phyloP scores from a whole-genome alignment of 2,797 vertebrate species.

The Rhabdophis nuchalis region DNA sequence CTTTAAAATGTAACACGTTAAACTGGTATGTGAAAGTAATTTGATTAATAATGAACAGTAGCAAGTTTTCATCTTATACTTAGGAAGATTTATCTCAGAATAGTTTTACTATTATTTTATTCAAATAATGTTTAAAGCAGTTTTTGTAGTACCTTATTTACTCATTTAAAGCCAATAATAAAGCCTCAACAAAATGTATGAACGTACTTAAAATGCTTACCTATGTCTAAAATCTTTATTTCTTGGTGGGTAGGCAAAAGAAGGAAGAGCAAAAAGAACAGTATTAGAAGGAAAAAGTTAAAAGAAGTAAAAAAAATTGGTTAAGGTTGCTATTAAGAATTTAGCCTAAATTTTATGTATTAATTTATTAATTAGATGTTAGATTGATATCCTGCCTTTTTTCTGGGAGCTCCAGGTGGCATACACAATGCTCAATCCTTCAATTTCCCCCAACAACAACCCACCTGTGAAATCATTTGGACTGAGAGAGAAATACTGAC shows the following conservation, averaged over 20 bases:
- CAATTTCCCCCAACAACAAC: neutral
- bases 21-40: neutral
- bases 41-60: neutral
- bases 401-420: neutral
- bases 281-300: constrained; percentile 69
- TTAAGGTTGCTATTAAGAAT: neutral
- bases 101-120: constrained; percentile 44
- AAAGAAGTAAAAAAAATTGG: constrained; percentile 56
- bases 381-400: neutral
- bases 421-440: neutral
- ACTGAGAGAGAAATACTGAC: neutral
- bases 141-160: constrained; percentile 58
- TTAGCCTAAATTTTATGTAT: neutral
- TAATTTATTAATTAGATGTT: neutral
- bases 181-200: constrained; percentile 57
- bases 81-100: constrained; percentile 54
- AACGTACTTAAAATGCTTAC: constrained; percentile 81
- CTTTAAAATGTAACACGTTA: neutral
- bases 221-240: constrained; percentile 99
- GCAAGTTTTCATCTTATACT: constrained; percentile 38
- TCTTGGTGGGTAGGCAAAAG: constrained; percentile 80
- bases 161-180: constrained; percentile 58
- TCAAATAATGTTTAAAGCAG: constrained; percentile 42
- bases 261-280: constrained; percentile 70
- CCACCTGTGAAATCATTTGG: neutral